These are phyloP conservation scores for Amblyornis subalaris DNA, from an alignment of 2,113 vertebrate genomes.

Conservation along the genomic window DNA sequence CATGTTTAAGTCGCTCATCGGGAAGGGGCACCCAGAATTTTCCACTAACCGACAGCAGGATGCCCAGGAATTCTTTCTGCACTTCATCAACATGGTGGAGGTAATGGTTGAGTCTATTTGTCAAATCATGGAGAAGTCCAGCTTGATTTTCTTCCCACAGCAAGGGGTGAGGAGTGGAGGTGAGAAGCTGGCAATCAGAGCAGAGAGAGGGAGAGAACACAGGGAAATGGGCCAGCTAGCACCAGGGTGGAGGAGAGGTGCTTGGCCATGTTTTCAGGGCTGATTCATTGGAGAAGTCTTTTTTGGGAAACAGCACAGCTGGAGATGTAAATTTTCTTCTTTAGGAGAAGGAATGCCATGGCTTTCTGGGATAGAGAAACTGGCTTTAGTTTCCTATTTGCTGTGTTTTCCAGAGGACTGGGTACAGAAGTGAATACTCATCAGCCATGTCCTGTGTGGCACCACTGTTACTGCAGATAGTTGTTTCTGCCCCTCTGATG, in stretches of 20 bases:
- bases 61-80: constrained; percentile 96
- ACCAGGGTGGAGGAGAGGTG: background rate
- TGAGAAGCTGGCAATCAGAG: background rate
- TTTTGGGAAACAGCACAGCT: background rate
- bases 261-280: background rate
- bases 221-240: background rate
- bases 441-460: background rate
- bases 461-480: background rate
- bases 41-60: constrained; percentile 98
- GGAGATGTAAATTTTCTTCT: background rate
- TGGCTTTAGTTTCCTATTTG: background rate
- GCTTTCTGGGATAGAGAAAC: background rate
- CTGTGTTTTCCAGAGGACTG: background rate
- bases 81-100: constrained; percentile 99
- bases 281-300: background rate
- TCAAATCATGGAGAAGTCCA: background rate
- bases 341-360: background rate
- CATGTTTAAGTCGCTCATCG: constrained; percentile 97
- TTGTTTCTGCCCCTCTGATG: background rate
- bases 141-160: background rate
- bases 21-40: constrained; percentile 94
- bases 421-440: background rate
- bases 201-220: background rate
- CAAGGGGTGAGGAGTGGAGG: background rate
- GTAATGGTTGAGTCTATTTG: constrained; percentile 63